Evolutionary conservation across 2,113 vertebrate species (phyloP).

Genomic region (human): GRCh38 chr19:30140001-30140500

Average conservation of each 20-base stretch:
- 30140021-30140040: conserved; percentile 50
- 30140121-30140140: conserved; percentile 83
- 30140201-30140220: conserved; percentile 83
- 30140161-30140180: conserved; percentile 80
- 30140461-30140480: conserved; percentile 38
- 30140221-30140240: conserved; percentile 87
- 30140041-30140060: conserved; percentile 51
- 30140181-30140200: conserved; percentile 83
- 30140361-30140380: conserved; percentile 42
- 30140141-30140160: conserved; percentile 83
- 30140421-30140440: conserved; percentile 63
- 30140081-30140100: conserved; percentile 80
- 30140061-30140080: conserved; percentile 83
- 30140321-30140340: conserved; percentile 78
- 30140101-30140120: conserved; percentile 81
- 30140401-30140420: conserved; percentile 33
- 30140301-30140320: conserved; percentile 71
- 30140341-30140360: conserved; percentile 57
- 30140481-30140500: conserved; percentile 39
- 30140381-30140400: conserved; percentile 53
- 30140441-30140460: conserved; percentile 54
- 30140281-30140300: conserved; percentile 80
- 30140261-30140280: conserved; percentile 81
- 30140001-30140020: conserved; percentile 48
- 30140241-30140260: conserved; percentile 76